Evolutionary conservation across 2,113 vertebrate genomes (phyloP).

Genomic region (Seriola aureovittata): DNA sequence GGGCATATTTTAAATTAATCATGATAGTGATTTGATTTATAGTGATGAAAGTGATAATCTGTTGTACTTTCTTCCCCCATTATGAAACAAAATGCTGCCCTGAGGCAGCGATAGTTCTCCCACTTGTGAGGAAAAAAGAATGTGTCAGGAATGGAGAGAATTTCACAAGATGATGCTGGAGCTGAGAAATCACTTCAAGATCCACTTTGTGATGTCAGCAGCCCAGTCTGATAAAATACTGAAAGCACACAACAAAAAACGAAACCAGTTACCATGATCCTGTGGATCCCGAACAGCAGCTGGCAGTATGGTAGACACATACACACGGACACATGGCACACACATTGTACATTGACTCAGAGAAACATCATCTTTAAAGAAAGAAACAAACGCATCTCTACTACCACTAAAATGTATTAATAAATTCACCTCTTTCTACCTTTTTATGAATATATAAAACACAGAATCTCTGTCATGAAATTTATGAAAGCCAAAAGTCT

Average conservation of each 20-base stretch:
- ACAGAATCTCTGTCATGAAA: neutral
- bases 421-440: conserved; percentile 14
- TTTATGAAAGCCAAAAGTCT: neutral
- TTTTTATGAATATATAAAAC: conserved; percentile 5
- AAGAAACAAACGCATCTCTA: conserved; percentile 24
- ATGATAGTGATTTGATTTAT: neutral
- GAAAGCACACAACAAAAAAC: conserved; percentile 41
- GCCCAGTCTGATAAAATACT: conserved; percentile 41
- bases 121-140: conserved; percentile 26
- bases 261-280: conserved; percentile 43
- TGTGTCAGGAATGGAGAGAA: conserved; percentile 19
- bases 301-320: neutral
- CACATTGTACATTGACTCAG: neutral
- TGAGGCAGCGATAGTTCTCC: conserved; percentile 40
- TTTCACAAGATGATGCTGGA: conserved; percentile 48
- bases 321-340: neutral
- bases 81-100: conserved; percentile 49
- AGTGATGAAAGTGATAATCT: conserved; percentile 9
- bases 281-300: conserved; percentile 11
- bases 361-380: conserved; percentile 29
- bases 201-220: conserved; percentile 42
- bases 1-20: neutral
- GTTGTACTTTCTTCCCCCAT: conserved; percentile 12
- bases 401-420: conserved; percentile 7
- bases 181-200: conserved; percentile 45